Conservation (phyloP, 1,140 invertebrate species). For the Drosophila chauvacae region DNA sequence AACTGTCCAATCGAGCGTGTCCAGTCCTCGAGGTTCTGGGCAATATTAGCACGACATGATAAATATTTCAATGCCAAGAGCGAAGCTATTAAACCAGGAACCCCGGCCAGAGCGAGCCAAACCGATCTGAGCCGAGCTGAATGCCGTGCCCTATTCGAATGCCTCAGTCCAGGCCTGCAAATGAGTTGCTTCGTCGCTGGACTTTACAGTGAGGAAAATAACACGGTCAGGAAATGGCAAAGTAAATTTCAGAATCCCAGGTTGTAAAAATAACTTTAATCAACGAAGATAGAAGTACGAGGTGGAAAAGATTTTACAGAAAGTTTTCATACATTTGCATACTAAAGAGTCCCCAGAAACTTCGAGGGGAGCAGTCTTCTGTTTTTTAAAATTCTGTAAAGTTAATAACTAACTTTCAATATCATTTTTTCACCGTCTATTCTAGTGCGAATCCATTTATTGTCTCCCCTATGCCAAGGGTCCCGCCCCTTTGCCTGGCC, state of each 20-base stretch:
- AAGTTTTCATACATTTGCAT: background rate
- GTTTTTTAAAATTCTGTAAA: background rate
- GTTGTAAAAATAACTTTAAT: background rate
- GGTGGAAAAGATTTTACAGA: background rate
- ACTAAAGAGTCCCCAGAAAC: too few species aligned
- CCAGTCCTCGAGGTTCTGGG: constrained; percentile 52
- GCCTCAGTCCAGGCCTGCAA: constrained; percentile 45
- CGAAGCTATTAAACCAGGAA: constrained; percentile 66
- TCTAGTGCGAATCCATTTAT: constrained; percentile 48
- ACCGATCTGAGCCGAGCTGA: constrained; percentile 35
- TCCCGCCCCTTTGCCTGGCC: constrained; percentile 43
- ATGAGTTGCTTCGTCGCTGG: constrained; percentile 38
- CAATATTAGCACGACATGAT: constrained; percentile 63
- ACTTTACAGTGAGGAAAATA: constrained; percentile 17
- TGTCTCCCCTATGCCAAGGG: constrained; percentile 36
- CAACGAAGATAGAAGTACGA: too few species aligned
- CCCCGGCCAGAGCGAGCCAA: constrained; percentile 29
- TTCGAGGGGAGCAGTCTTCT: too few species aligned
- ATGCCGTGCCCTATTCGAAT: constrained; percentile 52
- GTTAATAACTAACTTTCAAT: accelerated
- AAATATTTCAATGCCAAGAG: constrained; percentile 74
- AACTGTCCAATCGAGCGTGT: constrained; percentile 60
- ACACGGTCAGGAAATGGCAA: accelerated
- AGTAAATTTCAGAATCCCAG: background rate
- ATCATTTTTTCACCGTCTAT: background rate